Conservation (phyloP, 1,140 invertebrate species). For the Dendroctonus valens region DNA sequence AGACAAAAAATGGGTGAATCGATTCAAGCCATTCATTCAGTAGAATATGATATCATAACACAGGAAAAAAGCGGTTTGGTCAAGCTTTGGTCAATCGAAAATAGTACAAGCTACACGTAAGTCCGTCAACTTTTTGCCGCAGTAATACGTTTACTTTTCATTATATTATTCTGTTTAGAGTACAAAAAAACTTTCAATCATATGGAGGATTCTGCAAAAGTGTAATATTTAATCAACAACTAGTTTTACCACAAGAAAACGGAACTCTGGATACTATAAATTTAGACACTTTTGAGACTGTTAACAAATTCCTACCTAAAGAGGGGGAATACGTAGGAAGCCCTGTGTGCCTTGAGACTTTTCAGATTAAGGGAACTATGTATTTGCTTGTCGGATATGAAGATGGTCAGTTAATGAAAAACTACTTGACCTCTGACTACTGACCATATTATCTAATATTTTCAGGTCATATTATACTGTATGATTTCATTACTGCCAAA, state of each 20-base stretch:
- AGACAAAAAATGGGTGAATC: constrained; percentile 59
- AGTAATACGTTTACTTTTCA: constrained; percentile 42
- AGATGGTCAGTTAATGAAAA: constrained; percentile 28
- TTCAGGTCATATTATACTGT: constrained; percentile 63
- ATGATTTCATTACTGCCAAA: constrained; percentile 62
- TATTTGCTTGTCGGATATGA: constrained; percentile 43
- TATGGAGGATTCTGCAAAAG: constrained; percentile 65
- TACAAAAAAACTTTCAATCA: constrained; percentile 59
- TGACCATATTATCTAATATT: constrained; percentile 5
- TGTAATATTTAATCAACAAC: constrained; percentile 56
- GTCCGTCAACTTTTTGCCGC: background rate
- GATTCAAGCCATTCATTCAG: constrained; percentile 57
- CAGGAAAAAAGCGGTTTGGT: constrained; percentile 68
- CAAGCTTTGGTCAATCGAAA: constrained; percentile 64
- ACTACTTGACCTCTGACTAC: background rate
- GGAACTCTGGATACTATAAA: constrained; percentile 57
- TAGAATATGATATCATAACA: constrained; percentile 59
- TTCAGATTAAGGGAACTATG: constrained; percentile 32
- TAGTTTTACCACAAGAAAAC: constrained; percentile 62
- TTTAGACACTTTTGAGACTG: constrained; percentile 35
- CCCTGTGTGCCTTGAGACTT: constrained; percentile 39
- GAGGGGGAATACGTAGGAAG: constrained; percentile 35
- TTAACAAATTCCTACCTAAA: constrained; percentile 33
- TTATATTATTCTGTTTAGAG: constrained; percentile 47
- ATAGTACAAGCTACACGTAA: constrained; percentile 43